Conservation (phyloP, 2,888 invertebrate species). For the Cosmorhoe ocellata region DNA sequence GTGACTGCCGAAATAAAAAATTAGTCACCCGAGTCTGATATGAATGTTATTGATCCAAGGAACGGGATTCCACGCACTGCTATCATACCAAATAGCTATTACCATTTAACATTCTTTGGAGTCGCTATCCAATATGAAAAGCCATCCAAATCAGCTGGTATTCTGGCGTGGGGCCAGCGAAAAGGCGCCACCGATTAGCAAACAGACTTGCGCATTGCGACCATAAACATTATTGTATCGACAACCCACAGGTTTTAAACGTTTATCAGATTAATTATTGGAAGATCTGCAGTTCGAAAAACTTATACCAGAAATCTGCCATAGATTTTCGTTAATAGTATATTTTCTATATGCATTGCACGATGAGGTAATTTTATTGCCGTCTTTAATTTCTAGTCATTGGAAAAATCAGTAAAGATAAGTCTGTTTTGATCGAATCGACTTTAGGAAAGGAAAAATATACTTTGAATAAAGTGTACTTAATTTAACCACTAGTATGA, state of each 20-base stretch:
- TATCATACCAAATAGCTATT: slow-evolving; percentile 23
- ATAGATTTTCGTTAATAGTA: too few relatives aligned
- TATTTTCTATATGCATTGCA: too few relatives aligned
- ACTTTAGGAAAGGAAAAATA: too few relatives aligned
- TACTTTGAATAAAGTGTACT: too few relatives aligned
- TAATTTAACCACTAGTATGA: too few relatives aligned
- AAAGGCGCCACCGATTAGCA: slow-evolving; percentile 27
- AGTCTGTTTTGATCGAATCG: too few relatives aligned
- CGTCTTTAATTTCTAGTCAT: too few relatives aligned
- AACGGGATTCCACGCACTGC: slow-evolving; percentile 8
- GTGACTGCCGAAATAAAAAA: slow-evolving; percentile 15
- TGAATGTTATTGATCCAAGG: slow-evolving; percentile 8
- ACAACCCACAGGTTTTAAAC: slow-evolving; percentile 31
- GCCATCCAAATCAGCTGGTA: slow-evolving; percentile 53
- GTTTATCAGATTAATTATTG: not conserved
- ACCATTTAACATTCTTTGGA: slow-evolving; percentile 37
- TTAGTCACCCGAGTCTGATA: not conserved
- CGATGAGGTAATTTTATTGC: too few relatives aligned
- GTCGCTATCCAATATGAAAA: slow-evolving; percentile 25
- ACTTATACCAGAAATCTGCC: too few relatives aligned
- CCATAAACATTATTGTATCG: slow-evolving; percentile 51
- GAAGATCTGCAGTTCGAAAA: not conserved
- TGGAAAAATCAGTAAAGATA: too few relatives aligned
- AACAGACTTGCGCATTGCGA: slow-evolving; percentile 65
- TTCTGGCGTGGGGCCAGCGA: slow-evolving; percentile 54